Evolutionary conservation across 1,140 invertebrate genomes (phyloP).

Genomic region (Saxidomus purpurata): DNA sequence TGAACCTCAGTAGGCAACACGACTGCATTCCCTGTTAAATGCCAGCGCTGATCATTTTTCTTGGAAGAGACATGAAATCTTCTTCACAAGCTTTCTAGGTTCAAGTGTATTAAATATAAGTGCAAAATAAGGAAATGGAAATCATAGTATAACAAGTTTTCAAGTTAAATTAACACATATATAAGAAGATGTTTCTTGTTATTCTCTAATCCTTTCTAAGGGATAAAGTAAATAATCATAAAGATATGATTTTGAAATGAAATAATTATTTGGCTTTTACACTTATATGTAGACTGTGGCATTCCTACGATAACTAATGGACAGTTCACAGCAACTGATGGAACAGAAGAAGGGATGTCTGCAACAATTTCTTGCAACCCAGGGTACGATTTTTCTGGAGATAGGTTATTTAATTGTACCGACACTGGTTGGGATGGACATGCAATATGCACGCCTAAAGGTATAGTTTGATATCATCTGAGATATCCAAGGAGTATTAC

Average conservation of each 20-base stretch:
- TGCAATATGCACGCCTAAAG: not conserved
- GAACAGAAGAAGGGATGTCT: not conserved
- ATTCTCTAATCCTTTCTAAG: not conserved
- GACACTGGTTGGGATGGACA: not conserved
- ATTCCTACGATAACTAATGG: not conserved
- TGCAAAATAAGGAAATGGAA: too few species aligned
- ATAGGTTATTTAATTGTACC: not conserved
- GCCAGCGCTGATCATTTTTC: too few species aligned
- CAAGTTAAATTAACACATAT: not conserved
- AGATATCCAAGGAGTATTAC: not conserved
- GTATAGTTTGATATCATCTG: not conserved
- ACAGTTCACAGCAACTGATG: not conserved
- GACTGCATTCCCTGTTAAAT: too few species aligned
- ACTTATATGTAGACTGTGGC: too few species aligned
- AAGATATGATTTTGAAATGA: not conserved
- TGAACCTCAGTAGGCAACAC: too few species aligned
- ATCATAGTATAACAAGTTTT: not conserved
- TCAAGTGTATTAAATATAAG: too few species aligned
- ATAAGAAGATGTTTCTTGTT: not conserved
- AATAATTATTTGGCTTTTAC: not conserved
- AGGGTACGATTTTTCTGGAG: not conserved
- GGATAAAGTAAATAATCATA: not conserved
- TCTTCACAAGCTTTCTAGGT: too few species aligned
- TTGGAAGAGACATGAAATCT: too few species aligned
- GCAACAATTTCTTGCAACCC: conserved; percentile 24